Base-by-base conservation (phyloP, 2,888 invertebrate genomes). In the Himalopsyche kuldschensis region DNA sequence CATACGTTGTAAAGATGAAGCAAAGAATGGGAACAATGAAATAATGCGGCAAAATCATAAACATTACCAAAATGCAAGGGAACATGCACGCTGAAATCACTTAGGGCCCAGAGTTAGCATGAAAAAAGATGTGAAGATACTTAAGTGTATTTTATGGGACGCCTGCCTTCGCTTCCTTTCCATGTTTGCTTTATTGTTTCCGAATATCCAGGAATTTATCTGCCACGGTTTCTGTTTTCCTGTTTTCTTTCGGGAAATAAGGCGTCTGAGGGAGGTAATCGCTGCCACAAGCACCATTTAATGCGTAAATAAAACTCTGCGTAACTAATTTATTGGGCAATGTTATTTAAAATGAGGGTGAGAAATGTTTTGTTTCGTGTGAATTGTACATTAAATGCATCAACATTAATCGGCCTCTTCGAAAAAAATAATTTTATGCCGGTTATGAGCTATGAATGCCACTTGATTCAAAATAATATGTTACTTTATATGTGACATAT, bases 141-240 rank as follows among this genome's bases (percentile, higher is more conserved):
- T 75, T 75, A 75, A 75, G 24, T 55, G 55, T 77, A 35, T 77
- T 77, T 77, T 77, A 77, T 77, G 77, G 3, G 32, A 77, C 17
- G 24, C n/a, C 20, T 20, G 24, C 32, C 24, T 77, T 77, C 35
- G 77, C 20, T 77, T 77, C 77, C 77, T 77, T 35, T 77, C 77
- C 77, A 35, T 77, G 77, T 77, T 77, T 77, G 77, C 41, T 77
- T 77, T 77, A 77, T 77, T 77, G 77, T 41, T 77, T 77, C 77
- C 77, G 77, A 77, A 77, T 35, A 32, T 55, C 55, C 55, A 55
- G 55, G 24, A 55, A 55, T 55, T 55, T 55, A 55, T 55, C 55
- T 55, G 55, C 55, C 48, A 24, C 55, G 55, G 20, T 55, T 55
- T 55, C 55, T 55, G 55, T 55, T 55, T 55, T 55, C 55, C 55